Conservation (phyloP, 1,140 invertebrate genomes). For the Drosophila parvula region DNA sequence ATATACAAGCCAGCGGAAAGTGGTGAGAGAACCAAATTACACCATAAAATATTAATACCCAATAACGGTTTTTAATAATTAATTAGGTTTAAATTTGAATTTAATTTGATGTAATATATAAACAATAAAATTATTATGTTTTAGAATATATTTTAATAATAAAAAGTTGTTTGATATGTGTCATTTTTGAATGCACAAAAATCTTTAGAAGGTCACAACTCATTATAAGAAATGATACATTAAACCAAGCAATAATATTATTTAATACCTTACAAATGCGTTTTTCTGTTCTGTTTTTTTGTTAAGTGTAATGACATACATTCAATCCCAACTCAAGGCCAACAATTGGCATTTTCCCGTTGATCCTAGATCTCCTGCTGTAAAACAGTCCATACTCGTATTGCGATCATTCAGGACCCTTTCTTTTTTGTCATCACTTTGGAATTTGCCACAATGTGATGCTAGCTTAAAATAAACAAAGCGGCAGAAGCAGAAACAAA, state of each 20-base stretch:
- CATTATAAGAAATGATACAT: too few relatives aligned
- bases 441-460: conserved; percentile 23
- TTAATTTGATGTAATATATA: too few relatives aligned
- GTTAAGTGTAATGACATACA: not conserved
- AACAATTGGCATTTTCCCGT: conserved; percentile 7
- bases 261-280: not conserved
- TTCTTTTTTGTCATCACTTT: not conserved
- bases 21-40: too few relatives aligned
- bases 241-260: too few relatives aligned
- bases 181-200: too few relatives aligned
- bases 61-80: not conserved
- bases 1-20: conserved; percentile 26
- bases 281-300: not conserved
- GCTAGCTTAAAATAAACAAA: conserved; percentile 30
- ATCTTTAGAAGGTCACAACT: too few relatives aligned
- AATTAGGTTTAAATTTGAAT: not conserved
- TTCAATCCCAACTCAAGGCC: conserved; percentile 17
- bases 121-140: too few relatives aligned
- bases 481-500: not conserved
- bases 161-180: too few relatives aligned
- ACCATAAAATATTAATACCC: not conserved
- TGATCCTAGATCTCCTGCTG: not conserved
- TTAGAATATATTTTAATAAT: too few relatives aligned
- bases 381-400: conserved; percentile 1
- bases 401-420: conserved; percentile 2